These are phyloP conservation scores for Lagenorhynchus albirostris DNA, from an alignment of 2,113 vertebrate species.

Conservation along the genomic window DNA sequence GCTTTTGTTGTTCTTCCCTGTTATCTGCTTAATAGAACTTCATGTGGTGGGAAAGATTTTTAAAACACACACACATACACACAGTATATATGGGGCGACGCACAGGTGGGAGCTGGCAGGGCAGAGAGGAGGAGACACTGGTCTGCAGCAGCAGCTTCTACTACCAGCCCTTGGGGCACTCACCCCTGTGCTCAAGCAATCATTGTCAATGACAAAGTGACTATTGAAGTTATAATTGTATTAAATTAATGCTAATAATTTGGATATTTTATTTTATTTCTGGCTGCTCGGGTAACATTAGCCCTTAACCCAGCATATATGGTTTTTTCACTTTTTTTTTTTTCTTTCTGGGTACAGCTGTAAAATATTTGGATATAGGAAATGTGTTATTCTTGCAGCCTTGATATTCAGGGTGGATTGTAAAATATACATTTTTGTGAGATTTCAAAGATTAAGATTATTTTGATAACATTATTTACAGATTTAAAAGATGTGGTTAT, in stretches of 20 bases:
- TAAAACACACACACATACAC: conserved; percentile 57
- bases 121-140: conserved; percentile 82
- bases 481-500: conserved; percentile 91
- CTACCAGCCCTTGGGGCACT: conserved; percentile 78
- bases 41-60: conserved; percentile 85
- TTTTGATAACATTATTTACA: conserved; percentile 98
- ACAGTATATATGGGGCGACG: conserved; percentile 73
- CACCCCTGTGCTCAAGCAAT: conserved; percentile 88
- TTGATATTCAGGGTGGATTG: too few species aligned
- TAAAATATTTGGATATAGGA: too few species aligned
- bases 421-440: conserved; percentile 94
- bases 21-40: conserved; percentile 42
- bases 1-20: too few species aligned
- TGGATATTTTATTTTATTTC: conserved; percentile 87
- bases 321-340: too few species aligned
- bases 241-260: conserved; percentile 92
- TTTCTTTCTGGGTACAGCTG: too few species aligned
- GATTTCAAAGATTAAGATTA: conserved; percentile 96
- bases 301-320: conserved; percentile 79
- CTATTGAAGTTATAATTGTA: conserved; percentile 89
- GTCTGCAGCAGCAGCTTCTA: conserved; percentile 86
- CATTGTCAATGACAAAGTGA: conserved; percentile 89
- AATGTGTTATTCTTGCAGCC: too few species aligned
- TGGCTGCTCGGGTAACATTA: conserved; percentile 90
- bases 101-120: conserved; percentile 80